Evolutionary conservation across 1,140 invertebrate genomes (phyloP), one percentile per base, ranked within the genome.

Genomic region (Leptestheria dahalacensis): DNA sequence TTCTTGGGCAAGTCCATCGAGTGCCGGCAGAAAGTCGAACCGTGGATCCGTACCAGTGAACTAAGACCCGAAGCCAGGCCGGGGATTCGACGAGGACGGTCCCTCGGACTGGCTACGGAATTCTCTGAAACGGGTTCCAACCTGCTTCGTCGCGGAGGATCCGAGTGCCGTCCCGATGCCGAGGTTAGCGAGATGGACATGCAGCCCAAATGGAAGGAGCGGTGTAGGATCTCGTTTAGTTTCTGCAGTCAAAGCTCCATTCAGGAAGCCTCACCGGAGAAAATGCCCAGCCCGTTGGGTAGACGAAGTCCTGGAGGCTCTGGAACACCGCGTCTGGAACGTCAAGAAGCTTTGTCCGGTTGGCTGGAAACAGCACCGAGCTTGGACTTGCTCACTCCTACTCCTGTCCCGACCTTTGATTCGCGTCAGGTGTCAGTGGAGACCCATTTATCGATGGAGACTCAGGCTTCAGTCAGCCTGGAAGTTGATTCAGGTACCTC

Each of bases 191-290:
- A 55, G 10, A 24, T 15, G 1, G 53, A 55, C 1, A 15, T 26
- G 26, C 26, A 55, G 26, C 26, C 53, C 1, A 60, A 56, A 29
- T 60, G 59, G 59, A 50, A 51, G 25, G 51, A 21, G 15, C 25
- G 67, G 61, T 78, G 77, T 58, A 70, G 74, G 63, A 84, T 88
- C 48, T 77, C 80, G 0, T 82, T 89, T 1, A 86, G 85, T 0
- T 71, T 87, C 1, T 82, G 75, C 26, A 60, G 64, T n/a, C 63
- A 64, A 49, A 59, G 63, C 12, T 50, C 51, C 20, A 29, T 50
- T 29, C 48, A 48, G 15, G 28, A 28, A 29, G 53, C 26, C 29
- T 48, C 60, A 6, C 51, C 54, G 24, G 58, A 26, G 10, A 26
- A 29, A 12, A 56, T 51, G 29, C 28, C 25, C 52, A 50, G 57